phyloP scores from a whole-genome alignment of 2,888 invertebrate genomes.

The Heliconius ismenius region DNA sequence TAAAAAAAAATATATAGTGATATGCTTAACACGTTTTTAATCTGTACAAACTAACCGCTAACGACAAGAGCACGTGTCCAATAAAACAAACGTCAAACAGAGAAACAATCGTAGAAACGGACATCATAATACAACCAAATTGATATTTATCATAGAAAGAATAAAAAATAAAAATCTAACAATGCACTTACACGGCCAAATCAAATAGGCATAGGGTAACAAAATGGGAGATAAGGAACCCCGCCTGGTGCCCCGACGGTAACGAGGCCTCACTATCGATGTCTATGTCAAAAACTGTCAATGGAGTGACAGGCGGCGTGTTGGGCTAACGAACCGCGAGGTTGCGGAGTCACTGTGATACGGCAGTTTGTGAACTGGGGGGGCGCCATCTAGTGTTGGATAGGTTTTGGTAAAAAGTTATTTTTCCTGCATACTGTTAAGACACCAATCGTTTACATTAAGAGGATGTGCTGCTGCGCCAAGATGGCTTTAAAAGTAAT shows the following conservation, averaged over 20 bases:
- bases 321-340: conserved; percentile 77
- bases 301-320: conserved; percentile 79
- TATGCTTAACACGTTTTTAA: conserved; percentile 5
- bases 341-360: conserved; percentile 59
- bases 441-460: not conserved
- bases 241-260: conserved; percentile 64
- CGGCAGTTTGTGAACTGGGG: conserved; percentile 51
- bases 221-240: conserved; percentile 71
- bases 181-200: conserved; percentile 74
- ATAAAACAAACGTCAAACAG: conserved; percentile 23
- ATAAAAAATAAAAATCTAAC: conserved; percentile 63
- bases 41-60: conserved; percentile 13
- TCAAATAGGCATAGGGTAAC: conserved; percentile 64
- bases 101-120: conserved; percentile 40
- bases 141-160: conserved; percentile 54
- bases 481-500: too few relatives aligned
- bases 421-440: not conserved
- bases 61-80: conserved; percentile 21
- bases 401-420: conserved; percentile 46
- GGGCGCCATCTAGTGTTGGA: conserved; percentile 69
- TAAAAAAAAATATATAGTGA: conserved; percentile 4
- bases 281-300: conserved; percentile 82
- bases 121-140: conserved; percentile 39
- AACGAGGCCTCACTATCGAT: conserved; percentile 73
- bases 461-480: too few relatives aligned